Base-by-base conservation (phyloP, 2,113 vertebrate genomes). In the Lepisosteus oculatus region DNA sequence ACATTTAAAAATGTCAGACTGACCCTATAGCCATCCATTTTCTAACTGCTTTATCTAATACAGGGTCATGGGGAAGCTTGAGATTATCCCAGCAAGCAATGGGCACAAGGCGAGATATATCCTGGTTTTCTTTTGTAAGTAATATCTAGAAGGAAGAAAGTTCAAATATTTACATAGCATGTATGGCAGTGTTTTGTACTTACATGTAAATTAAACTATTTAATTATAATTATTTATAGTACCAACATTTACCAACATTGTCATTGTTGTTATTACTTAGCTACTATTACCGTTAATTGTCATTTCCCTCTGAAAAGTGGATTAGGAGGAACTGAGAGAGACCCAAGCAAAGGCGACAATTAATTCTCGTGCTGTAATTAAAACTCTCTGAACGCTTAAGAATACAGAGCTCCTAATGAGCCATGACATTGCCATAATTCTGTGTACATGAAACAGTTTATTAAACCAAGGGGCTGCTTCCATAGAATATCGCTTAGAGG, bases 301-400 rank as follows among this genome's bases (percentile, higher is more conserved):
- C 44, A 62, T 55, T 44, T 70, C 57, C 41, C 68, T 55, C 42
- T 59, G 15, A 69, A 61, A 65, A 70, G 64, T 75, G 65, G 74
- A 75, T 71, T 75, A 67, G n/a, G 62, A 71, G 63, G 42, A 43
- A 65, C 61, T 77, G 72, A 80, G 76, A 65, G 66, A 63, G 71
- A 78, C 77, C 81, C 81, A 71, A 44, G 13, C 81, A 85, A 85
- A 81, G 69, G 73, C 75, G 67, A 78, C 91, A 93, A 94, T 95
- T 95, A 95, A 96, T 93, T 95, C 88, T 83, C 84, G 70, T 81
- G 77, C 86, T 90, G 91, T 95, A 95, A 98, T 97, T 96, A 96
- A 95, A 93, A 92, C 84, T 86, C 83, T 54, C 2, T 45, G 81
- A 84, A 88, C 87, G 90, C 86, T 68, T 69, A 84, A 89, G 81